Evolutionary conservation across 2,888 invertebrate genomes (phyloP).

Genomic region (Yponomeuta plumbellus): DNA sequence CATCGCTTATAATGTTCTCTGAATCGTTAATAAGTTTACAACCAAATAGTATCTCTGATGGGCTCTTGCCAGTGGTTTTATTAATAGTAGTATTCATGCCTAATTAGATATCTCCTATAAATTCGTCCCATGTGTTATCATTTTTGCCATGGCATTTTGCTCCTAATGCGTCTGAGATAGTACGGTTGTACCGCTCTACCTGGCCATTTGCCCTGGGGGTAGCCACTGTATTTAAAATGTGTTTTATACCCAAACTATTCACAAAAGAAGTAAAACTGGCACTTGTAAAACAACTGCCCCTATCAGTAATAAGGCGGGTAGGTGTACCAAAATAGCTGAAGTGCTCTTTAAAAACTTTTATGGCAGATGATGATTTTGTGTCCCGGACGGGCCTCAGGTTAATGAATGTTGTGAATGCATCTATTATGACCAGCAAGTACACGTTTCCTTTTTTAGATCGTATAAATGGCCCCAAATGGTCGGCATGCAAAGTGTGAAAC

Average conservation of each 20-base stretch:
- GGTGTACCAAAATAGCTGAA: slow-evolving; percentile 23
- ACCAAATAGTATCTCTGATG: slow-evolving; percentile 34
- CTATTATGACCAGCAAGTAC: slow-evolving; percentile 23
- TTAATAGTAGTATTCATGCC: slow-evolving; percentile 23
- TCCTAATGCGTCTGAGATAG: slow-evolving; percentile 18
- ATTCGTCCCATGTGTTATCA: slow-evolving; percentile 12
- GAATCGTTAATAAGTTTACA: slow-evolving; percentile 18
- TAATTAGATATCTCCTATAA: slow-evolving; percentile 19
- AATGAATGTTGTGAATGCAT: slow-evolving; percentile 23
- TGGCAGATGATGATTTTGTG: slow-evolving; percentile 22
- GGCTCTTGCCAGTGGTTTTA: slow-evolving; percentile 19
- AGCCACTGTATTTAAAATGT: slow-evolving; percentile 26
- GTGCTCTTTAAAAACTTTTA: slow-evolving; percentile 22
- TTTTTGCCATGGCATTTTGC: slow-evolving; percentile 14
- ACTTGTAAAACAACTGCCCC: slow-evolving; percentile 23
- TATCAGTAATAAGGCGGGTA: slow-evolving; percentile 22
- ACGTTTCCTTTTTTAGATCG: slow-evolving; percentile 21
- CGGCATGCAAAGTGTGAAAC: slow-evolving; percentile 30
- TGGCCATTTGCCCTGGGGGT: slow-evolving; percentile 29
- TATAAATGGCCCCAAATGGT: slow-evolving; percentile 27
- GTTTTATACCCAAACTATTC: slow-evolving; percentile 20
- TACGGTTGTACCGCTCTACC: slow-evolving; percentile 25
- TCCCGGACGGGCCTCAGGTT: slow-evolving; percentile 22
- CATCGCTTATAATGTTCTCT: slow-evolving; percentile 17
- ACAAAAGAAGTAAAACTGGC: slow-evolving; percentile 20